Conservation (phyloP, 2,797 vertebrate genomes). For the Pantherophis vulpinus region DNA sequence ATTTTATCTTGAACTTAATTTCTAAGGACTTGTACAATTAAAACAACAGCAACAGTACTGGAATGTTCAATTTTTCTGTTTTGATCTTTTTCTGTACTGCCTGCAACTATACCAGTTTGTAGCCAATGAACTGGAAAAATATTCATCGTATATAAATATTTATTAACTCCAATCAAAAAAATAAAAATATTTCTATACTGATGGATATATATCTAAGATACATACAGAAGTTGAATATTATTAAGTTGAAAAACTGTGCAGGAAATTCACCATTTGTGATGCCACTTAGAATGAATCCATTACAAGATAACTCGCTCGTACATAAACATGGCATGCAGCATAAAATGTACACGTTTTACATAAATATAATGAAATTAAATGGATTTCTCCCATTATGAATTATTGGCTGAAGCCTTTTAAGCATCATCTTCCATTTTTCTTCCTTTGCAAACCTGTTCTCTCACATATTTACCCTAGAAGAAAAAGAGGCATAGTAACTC, state of each 20-base stretch:
- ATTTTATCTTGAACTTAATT: not conserved
- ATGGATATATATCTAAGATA: not conserved
- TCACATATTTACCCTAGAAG: not conserved
- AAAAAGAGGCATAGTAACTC: not conserved
- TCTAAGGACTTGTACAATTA: not conserved
- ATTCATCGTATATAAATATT: not conserved
- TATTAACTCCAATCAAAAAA: not conserved
- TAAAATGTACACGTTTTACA: not conserved
- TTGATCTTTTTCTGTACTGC: not conserved
- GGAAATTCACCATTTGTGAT: not conserved
- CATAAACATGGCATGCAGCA: not conserved
- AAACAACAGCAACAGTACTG: not conserved
- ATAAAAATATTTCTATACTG: not conserved
- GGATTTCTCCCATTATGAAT: not conserved
- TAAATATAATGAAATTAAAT: not conserved
- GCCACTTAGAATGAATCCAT: not conserved
- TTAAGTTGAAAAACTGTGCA: not conserved
- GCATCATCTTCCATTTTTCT: not conserved
- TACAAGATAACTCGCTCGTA: not conserved
- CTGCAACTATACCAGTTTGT: not conserved
- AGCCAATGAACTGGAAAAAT: not conserved
- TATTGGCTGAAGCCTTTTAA: not conserved
- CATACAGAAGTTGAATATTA: not conserved
- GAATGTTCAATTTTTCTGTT: not conserved
- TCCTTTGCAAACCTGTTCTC: not conserved